Percentiles rank a stretch among this genome's conserved stretches.
These are phyloP conservation scores for Rhincodon typus DNA, from an alignment of 2,797 vertebrate species.

Conservation along the genomic window DNA sequence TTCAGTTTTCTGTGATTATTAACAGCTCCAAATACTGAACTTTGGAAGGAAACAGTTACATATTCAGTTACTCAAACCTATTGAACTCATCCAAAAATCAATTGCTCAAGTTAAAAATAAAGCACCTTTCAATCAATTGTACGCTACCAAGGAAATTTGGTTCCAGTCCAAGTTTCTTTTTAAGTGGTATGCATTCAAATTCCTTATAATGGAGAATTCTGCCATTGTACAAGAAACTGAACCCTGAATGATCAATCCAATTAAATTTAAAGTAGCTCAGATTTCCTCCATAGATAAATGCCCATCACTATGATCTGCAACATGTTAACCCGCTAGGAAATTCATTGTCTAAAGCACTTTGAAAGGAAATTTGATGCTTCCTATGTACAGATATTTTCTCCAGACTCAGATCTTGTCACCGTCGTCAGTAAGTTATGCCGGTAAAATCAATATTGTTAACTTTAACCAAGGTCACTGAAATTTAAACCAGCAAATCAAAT, in stretches of 20 bases:
- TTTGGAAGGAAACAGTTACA: background rate
- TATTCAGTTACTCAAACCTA: background rate
- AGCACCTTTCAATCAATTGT: background rate
- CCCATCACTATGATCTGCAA: background rate
- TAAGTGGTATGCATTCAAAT: background rate
- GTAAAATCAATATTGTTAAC: background rate
- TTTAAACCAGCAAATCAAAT: constrained; percentile 3
- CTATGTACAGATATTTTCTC: background rate
- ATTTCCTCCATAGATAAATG: background rate
- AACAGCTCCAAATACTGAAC: background rate
- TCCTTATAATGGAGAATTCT: background rate
- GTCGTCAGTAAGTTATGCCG: background rate
- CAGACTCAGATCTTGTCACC: background rate
- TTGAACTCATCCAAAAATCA: background rate
- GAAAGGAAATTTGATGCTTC: background rate
- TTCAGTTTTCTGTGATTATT: background rate
- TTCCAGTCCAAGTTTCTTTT: background rate
- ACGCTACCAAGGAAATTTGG: background rate
- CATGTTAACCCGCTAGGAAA: background rate
- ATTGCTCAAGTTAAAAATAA: background rate
- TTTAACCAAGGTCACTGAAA: background rate
- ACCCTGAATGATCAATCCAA: background rate
- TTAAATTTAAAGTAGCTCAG: background rate
- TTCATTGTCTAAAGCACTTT: too few relatives aligned
- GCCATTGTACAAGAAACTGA: background rate